phyloP scores from a whole-genome alignment of 2,888 invertebrate species.

The Drosophila testacea region DNA sequence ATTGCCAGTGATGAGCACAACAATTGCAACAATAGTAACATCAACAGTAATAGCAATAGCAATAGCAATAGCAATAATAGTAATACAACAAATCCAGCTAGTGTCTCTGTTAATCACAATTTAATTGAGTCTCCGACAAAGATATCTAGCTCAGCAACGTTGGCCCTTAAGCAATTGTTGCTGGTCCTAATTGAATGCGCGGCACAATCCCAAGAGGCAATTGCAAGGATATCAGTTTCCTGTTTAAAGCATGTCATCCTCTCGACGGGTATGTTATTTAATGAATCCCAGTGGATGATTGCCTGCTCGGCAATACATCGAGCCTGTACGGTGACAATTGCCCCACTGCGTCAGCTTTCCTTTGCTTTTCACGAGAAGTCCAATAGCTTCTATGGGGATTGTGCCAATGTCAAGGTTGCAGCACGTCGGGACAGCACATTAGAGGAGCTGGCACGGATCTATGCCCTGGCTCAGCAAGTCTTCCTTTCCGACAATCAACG shows the following conservation, averaged over 20 bases:
- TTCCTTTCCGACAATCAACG: slow-evolving; percentile 87
- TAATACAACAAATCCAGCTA: slow-evolving; percentile 35
- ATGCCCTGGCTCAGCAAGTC: slow-evolving; percentile 96
- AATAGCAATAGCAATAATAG: slow-evolving; percentile 3
- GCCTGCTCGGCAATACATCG: slow-evolving; percentile 92
- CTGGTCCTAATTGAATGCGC: slow-evolving; percentile 95
- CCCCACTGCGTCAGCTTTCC: slow-evolving; percentile 94
- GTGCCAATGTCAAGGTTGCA: slow-evolving; percentile 96
- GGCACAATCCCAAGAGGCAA: slow-evolving; percentile 94
- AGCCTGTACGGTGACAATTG: slow-evolving; percentile 94
- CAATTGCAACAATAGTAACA: slow-evolving; percentile 14
- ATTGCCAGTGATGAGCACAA: slow-evolving; percentile 48
- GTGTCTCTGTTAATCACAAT: slow-evolving; percentile 49
- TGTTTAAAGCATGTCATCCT: slow-evolving; percentile 94
- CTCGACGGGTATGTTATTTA: slow-evolving; percentile 92
- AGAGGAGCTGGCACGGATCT: slow-evolving; percentile 93
- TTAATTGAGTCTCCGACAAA: slow-evolving; percentile 85
- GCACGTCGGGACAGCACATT: slow-evolving; percentile 94
- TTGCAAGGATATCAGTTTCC: slow-evolving; percentile 96
- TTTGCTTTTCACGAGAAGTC: slow-evolving; percentile 96
- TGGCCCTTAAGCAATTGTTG: slow-evolving; percentile 94
- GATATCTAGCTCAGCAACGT: slow-evolving; percentile 88
- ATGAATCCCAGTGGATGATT: slow-evolving; percentile 94
- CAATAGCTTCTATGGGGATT: slow-evolving; percentile 97
- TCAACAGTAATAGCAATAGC: neutral